Evolutionary conservation across 1,140 invertebrate genomes (phyloP).

Genomic region (Gryon sp.): DNA sequence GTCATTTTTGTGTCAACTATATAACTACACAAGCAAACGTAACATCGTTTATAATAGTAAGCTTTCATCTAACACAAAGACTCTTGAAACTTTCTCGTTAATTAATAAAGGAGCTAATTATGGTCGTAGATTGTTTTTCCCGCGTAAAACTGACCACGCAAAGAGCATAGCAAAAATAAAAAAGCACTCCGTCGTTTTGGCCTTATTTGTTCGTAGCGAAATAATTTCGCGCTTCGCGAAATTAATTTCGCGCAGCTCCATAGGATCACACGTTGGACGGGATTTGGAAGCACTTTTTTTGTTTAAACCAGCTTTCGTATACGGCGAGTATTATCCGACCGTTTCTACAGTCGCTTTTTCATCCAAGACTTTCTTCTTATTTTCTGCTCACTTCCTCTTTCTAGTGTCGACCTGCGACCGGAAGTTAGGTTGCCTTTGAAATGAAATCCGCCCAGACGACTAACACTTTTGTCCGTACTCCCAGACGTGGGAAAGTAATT

Average conservation of each 20-base stretch:
- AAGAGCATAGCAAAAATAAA: slow-evolving; percentile 10
- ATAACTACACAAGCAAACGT: too few relatives aligned
- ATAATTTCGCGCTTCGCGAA: too few relatives aligned
- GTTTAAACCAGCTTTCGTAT: neutral
- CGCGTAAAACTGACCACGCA: neutral
- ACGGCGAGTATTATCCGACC: slow-evolving; percentile 4
- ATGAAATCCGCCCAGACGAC: slow-evolving; percentile 22
- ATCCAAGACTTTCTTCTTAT: slow-evolving; percentile 26
- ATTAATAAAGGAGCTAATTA: slow-evolving; percentile 39
- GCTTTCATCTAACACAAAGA: too few relatives aligned
- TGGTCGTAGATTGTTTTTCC: slow-evolving; percentile 1
- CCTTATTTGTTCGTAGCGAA: too few relatives aligned
- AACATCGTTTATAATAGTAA: too few relatives aligned
- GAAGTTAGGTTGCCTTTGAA: slow-evolving; percentile 35
- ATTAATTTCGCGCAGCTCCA: too few relatives aligned
- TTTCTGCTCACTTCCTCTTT: too few relatives aligned
- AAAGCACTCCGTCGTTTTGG: too few relatives aligned
- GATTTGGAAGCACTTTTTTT: neutral
- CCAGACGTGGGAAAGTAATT: slow-evolving; percentile 43
- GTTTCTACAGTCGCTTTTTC: slow-evolving; percentile 16
- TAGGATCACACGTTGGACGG: neutral
- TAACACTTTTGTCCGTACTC: slow-evolving; percentile 22
- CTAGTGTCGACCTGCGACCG: slow-evolving; percentile 5
- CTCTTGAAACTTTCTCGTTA: slow-evolving; percentile 18
- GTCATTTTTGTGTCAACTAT: too few relatives aligned